These are phyloP conservation scores for Holcopasites calliopsidis DNA, from an alignment of 1,140 invertebrate genomes.

Conservation along the genomic window DNA sequence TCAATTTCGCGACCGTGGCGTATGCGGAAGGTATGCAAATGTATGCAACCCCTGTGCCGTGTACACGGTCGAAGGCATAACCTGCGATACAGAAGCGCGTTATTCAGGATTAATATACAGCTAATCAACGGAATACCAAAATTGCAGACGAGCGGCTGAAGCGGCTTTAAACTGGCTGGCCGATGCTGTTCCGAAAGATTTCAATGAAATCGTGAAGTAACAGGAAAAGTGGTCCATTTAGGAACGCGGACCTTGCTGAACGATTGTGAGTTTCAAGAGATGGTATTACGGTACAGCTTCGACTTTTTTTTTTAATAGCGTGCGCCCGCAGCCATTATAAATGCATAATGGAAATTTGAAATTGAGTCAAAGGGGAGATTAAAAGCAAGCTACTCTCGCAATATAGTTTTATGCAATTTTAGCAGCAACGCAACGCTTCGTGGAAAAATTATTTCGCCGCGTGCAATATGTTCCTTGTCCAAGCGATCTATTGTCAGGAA, in stretches of 20 bases:
- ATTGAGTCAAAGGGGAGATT: background rate
- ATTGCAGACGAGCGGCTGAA: background rate
- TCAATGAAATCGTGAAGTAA: background rate
- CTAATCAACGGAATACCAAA: background rate
- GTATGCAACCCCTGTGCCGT: slow-evolving; percentile 1
- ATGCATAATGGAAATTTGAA: background rate
- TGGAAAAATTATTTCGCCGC: too few relatives aligned
- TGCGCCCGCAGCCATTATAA: too few relatives aligned
- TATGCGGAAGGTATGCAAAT: slow-evolving; percentile 35
- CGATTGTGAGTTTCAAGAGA: background rate
- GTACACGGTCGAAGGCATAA: background rate
- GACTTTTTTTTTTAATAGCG: background rate
- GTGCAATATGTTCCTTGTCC: too few relatives aligned
- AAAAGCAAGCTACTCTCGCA: background rate
- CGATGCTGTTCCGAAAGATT: background rate
- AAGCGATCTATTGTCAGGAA: too few relatives aligned
- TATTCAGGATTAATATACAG: background rate
- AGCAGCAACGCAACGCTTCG: too few relatives aligned
- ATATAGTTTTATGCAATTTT: background rate
- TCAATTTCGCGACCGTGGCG: background rate
- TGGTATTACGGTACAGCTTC: background rate
- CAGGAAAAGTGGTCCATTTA: too few relatives aligned
- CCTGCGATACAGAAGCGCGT: background rate
- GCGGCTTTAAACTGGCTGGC: background rate
- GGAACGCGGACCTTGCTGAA: background rate